A percentile compares a stretch with the other conserved stretches of the same genome.
Conservation (phyloP, 2,888 invertebrate genomes). For the Drosophila infuscata region DNA sequence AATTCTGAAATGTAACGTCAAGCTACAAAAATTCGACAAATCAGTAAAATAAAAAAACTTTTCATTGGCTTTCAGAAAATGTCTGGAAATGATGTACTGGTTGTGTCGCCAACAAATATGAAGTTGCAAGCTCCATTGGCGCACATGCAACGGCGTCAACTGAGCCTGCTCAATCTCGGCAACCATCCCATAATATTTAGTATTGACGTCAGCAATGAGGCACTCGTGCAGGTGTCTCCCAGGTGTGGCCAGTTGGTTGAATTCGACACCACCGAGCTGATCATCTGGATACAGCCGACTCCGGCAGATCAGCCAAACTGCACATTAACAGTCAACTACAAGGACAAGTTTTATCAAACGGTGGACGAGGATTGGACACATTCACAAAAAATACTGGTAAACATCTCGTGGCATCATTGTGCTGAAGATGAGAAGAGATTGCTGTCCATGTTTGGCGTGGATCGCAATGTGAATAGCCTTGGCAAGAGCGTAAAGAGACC, state of each 20-base stretch:
- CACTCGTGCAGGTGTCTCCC: neutral
- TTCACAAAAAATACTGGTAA: neutral
- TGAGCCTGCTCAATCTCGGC: conserved; percentile 45
- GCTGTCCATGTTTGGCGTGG: neutral
- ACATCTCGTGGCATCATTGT: conserved; percentile 15
- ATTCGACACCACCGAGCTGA: conserved; percentile 48
- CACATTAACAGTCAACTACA: conserved; percentile 15
- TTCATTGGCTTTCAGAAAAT: conserved; percentile 10
- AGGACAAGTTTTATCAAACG: accelerated
- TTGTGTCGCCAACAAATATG: conserved; percentile 31
- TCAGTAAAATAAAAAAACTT: neutral
- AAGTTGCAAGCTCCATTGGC: conserved; percentile 39
- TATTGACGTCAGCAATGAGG: conserved; percentile 2
- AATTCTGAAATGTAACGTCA: neutral
- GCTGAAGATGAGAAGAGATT: conserved; percentile 3
- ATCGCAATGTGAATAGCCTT: neutral
- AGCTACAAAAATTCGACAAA: neutral
- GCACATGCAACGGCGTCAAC: conserved; percentile 35
- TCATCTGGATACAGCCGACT: conserved; percentile 31
- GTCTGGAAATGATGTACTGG: conserved; percentile 18
- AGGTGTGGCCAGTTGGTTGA: conserved; percentile 15
- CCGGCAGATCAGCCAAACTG: accelerated
- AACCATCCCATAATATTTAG: conserved; percentile 17
- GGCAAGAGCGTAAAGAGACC: neutral
- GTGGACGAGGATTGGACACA: neutral